Conservation (phyloP, 2,888 invertebrate species). For the Torymus aiolomorphi region DNA sequence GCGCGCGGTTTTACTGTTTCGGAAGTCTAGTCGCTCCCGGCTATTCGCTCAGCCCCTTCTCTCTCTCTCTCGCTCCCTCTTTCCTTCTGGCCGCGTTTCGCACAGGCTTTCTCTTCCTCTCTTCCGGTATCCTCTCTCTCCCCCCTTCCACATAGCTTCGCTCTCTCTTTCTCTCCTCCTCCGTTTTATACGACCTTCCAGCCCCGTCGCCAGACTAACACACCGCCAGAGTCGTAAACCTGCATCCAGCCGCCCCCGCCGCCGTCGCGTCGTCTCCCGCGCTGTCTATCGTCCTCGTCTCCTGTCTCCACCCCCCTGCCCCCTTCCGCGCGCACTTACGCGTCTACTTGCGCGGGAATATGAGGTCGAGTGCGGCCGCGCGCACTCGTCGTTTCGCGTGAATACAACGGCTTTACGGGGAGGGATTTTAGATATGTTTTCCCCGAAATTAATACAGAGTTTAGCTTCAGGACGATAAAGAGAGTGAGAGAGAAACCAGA, state of each 20-base stretch:
- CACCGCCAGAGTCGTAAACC: slow-evolving; percentile 68
- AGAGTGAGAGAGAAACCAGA: background rate
- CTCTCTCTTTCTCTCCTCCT: slow-evolving; percentile 39
- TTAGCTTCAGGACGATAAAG: too few relatives aligned
- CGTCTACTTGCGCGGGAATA: slow-evolving; percentile 12
- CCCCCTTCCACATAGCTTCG: background rate
- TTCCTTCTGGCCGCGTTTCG: slow-evolving; percentile 1
- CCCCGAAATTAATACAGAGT: slow-evolving; percentile 39
- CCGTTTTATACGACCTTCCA: slow-evolving; percentile 71
- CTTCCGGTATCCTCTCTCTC: slow-evolving; percentile 39
- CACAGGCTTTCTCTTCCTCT: slow-evolving; percentile 12
- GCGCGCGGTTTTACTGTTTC: slow-evolving; percentile 71
- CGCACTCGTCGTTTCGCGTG: background rate
- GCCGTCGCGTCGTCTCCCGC: background rate
- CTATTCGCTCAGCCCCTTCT: slow-evolving; percentile 63
- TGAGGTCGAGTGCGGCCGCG: slow-evolving; percentile 3
- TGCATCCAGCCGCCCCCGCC: slow-evolving; percentile 56
- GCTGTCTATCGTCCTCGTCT: slow-evolving; percentile 29
- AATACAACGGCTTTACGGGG: background rate
- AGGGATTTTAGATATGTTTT: slow-evolving; percentile 16
- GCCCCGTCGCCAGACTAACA: slow-evolving; percentile 68
- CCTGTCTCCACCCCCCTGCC: background rate
- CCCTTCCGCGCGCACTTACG: background rate
- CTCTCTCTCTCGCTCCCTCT: slow-evolving; percentile 56
- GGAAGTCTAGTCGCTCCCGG: slow-evolving; percentile 72